Evolutionary conservation across 37 sponge, comb jelly and placozoan species (phyloP), one percentile per base, ranked within the genome.

Genomic region (Haliclona indistincta): DNA sequence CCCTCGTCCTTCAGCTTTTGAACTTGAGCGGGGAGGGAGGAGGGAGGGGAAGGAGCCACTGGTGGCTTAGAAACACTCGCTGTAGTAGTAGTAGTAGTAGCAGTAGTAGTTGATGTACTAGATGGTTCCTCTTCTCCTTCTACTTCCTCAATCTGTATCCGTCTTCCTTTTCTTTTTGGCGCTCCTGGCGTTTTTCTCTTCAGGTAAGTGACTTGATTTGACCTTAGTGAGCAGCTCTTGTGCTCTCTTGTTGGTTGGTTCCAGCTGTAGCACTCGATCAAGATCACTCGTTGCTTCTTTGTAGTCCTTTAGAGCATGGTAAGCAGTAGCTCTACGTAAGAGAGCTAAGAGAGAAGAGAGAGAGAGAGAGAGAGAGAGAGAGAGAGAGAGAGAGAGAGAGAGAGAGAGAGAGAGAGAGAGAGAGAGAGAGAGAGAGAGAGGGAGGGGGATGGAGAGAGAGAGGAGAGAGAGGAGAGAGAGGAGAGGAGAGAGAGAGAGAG

Each of bases 211-310:
- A 10, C 33, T 38, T 26, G 49, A 8, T 47, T 3, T 38, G 22
- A 35, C 45, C 19, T 63, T 29, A n/a, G 4, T 64, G 37, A 81
- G 56, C 39, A 75, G 44, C 13, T 73, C 69, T 45, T 71, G 63
- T 11, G 84, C 92, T 45, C 62, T 78, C 41, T 56, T 77, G 68
- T 93, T 84, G 68, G 22, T 54, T 6, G 90, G 90, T n/a, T 93
- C 83, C 25, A 49, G 40, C 44, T 68, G 38, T 19, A 93, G 94
- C 17, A 85, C 66, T 25, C 45, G 25, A 55, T 81, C 74, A 29
- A 89, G 43, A 54, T 67, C 76, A 2, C 26, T 54, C 0, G 10
- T 58, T 19, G 94, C 82, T 0, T 79, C 70, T 22, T 58, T 35
- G 25, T 71, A 69, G 2, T 72, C 23, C 37, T 70, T 72, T 71